Evolutionary conservation across 2,888 invertebrate genomes (phyloP).

Genomic region (Torymus aiolomorphi): DNA sequence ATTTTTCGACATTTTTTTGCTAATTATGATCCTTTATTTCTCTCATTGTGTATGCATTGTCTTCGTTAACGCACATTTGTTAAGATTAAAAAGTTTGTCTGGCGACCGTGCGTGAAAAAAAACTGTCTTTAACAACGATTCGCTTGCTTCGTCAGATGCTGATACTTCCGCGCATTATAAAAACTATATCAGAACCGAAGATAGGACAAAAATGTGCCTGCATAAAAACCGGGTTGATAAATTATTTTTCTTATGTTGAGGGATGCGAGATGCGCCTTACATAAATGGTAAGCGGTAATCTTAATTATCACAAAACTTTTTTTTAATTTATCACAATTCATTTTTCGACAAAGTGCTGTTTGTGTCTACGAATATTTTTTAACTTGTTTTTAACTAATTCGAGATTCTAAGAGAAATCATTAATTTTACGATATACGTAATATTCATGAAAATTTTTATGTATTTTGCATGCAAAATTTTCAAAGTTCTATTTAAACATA

Average conservation of each 20-base stretch:
- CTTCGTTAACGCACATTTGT: constrained; percentile 37
- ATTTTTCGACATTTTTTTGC: constrained; percentile 18
- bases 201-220: constrained; percentile 41
- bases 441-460: too few relatives aligned
- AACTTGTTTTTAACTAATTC: too few relatives aligned
- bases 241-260: constrained; percentile 29
- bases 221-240: constrained; percentile 41
- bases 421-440: too few relatives aligned
- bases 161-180: constrained; percentile 45
- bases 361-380: too few relatives aligned
- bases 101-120: constrained; percentile 37
- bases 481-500: too few relatives aligned
- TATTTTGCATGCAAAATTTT: too few relatives aligned
- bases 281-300: background rate
- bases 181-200: constrained; percentile 51
- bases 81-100: constrained; percentile 45
- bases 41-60: constrained; percentile 35
- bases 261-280: background rate
- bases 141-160: constrained; percentile 38
- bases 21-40: constrained; percentile 25
- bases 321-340: background rate
- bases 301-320: background rate
- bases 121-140: constrained; percentile 40
- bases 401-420: too few relatives aligned
- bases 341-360: background rate